Evolutionary conservation across 2,113 vertebrate genomes (phyloP).

Genomic region (Nymphicus hollandicus): DNA sequence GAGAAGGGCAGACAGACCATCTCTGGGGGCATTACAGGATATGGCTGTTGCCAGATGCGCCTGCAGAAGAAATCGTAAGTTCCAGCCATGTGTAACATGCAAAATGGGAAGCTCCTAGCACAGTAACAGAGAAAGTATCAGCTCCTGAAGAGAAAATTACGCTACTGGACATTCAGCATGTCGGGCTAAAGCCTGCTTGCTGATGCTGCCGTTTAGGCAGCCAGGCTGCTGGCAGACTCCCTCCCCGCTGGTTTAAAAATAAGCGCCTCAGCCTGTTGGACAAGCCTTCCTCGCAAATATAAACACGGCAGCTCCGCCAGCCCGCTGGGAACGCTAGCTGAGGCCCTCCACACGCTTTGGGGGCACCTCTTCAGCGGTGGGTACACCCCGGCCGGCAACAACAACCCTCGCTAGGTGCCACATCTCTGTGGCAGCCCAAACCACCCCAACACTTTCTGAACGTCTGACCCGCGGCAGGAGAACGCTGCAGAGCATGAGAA

Average conservation of each 20-base stretch:
- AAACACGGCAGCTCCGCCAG: neutral
- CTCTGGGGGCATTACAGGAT: neutral
- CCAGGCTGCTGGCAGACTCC: neutral
- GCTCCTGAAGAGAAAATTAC: neutral
- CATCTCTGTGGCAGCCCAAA: neutral
- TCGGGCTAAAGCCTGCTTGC: neutral
- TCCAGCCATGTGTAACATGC: fast-evolving
- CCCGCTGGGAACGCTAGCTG: neutral
- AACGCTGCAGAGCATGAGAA: neutral
- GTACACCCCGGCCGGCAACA: neutral
- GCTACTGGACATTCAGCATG: fast-evolving
- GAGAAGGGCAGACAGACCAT: neutral
- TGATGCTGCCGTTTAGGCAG: neutral
- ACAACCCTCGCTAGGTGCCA: neutral
- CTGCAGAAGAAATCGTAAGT: neutral
- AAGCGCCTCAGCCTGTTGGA: neutral
- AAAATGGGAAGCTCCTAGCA: neutral
- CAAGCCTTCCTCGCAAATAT: neutral
- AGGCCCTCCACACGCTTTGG: neutral
- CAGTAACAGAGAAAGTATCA: neutral
- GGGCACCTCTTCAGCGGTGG: neutral
- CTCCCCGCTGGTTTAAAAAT: neutral
- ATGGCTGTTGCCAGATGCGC: neutral
- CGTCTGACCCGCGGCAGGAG: neutral
- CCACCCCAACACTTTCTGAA: neutral